Base-by-base conservation (phyloP, 1,140 invertebrate genomes). In the Megalopta genalis region DNA sequence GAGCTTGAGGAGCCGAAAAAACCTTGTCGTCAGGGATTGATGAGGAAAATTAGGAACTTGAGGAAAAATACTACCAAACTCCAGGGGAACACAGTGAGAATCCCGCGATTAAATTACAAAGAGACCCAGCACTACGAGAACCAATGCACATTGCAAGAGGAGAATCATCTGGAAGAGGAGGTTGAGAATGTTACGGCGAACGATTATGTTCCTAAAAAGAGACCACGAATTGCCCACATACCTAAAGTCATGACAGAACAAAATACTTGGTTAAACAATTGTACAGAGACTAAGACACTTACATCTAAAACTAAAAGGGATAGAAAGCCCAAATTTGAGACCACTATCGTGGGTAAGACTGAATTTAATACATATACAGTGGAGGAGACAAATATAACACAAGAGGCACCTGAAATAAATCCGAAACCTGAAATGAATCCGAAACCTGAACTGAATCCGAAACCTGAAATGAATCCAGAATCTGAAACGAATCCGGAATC, bases 221-320 rank as follows among this genome's bases (percentile, higher is more conserved):
- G 82, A n/a, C 59, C 71, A 32, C 79, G 87, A 16, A 87, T 88
- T n/a, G 86, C 85, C 37, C 85, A 88, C 52, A 23, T 42, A 27
- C 80, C 86, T 16, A 88, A 88, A 65, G 46, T 8, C 27, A 8
- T 16, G 23, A 39, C 12, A 16, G 23, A 52, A 6, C 16, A 63
- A 46, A n/a, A 14, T 10, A 57, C 27, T 32, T 62, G 52, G 14
- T 60, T 46, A 32, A 63, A 77, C 7, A 18, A 21, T 37, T n/a
- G 16, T 9, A 0, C 25, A 8, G 23, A 63, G 14, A 21, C 52
- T 1, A 52, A 16, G 5, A 65, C 32, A 39, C 25, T 4, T 18
- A 1, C 21, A 18, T 23, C 18, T 46, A 46, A 59, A 27, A 23
- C 18, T 64, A 0, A 25, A 37, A 8, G 3, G 42, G 42, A 12